A percentile compares a stretch with the other conserved stretches of the same genome.
phyloP scores from a whole-genome alignment of 2,888 invertebrate species.

The Poecilobothrus nobilitatus region DNA sequence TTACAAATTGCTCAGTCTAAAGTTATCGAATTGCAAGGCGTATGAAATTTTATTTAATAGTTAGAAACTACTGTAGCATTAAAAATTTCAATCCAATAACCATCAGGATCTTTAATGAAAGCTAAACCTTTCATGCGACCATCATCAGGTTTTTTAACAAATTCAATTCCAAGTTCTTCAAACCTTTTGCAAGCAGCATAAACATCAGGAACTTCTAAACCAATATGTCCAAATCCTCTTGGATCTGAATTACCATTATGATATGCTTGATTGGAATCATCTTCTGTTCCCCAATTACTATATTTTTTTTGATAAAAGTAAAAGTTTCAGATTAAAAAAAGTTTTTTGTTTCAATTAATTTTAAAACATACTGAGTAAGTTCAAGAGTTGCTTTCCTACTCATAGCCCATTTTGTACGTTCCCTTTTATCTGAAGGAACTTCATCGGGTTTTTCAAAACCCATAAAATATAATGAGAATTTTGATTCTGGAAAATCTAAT shows the following conservation, averaged over 20 bases:
- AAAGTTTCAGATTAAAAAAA: slow-evolving; percentile 9
- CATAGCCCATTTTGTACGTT: slow-evolving; percentile 68
- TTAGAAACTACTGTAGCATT: slow-evolving; percentile 41
- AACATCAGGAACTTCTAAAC: slow-evolving; percentile 82
- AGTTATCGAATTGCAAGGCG: no score
- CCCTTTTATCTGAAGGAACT: slow-evolving; percentile 61
- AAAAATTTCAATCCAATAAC: slow-evolving; percentile 93
- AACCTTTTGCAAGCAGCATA: slow-evolving; percentile 77
- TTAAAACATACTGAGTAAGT: slow-evolving; percentile 71
- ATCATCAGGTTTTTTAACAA: slow-evolving; percentile 81
- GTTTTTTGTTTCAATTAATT: neutral
- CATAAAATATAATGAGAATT: slow-evolving; percentile 87
- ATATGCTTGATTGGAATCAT: slow-evolving; percentile 65
- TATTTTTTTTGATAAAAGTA: slow-evolving; percentile 26
- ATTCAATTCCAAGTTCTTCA: slow-evolving; percentile 75
- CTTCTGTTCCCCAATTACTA: slow-evolving; percentile 94
- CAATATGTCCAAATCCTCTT: slow-evolving; percentile 87
- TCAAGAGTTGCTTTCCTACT: slow-evolving; percentile 79
- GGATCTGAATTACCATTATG: slow-evolving; percentile 89
- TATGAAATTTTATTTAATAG: no score
- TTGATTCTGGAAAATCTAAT: slow-evolving; percentile 78
- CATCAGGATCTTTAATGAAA: slow-evolving; percentile 92
- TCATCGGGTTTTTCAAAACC: slow-evolving; percentile 69
- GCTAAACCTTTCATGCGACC: slow-evolving; percentile 92
- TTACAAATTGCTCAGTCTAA: no score